Evolutionary conservation across 2,113 vertebrate species (phyloP), one percentile per base, ranked within the genome.

Genomic region (Bostrychus sinensis): DNA sequence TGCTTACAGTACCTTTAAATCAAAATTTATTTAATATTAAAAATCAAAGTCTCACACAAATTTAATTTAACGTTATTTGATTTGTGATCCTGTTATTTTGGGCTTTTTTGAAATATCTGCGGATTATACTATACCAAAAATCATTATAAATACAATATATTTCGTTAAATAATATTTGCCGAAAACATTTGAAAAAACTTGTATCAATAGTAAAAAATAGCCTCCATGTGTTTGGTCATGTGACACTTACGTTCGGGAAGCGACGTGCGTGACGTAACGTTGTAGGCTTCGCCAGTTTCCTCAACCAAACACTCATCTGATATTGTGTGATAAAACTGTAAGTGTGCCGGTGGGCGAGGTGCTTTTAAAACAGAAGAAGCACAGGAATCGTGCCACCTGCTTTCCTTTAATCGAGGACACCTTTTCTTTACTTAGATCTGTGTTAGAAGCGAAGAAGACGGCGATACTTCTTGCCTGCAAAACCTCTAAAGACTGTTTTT

Each of bases 191-290:
- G n/a, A n/a, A n/a, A 41, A 41, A 17, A 8, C 4, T 4, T 19
- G n/a, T 19, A 9, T 17, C n/a, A n/a, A n/a, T n/a, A n/a, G n/a
- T n/a, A n/a, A 78, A 85, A 85, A 86, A 83, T 66, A 80, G 46
- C 56, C 46, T 23, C 75, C 86, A 81, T 89, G 86, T 89, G 91
- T 85, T 86, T 82, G 79, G 70, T 90, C 91, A 91, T 11, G 78
- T 92, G 89, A 89, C 78, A 54, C 68, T 30, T 83, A 81, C 86
- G 88, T 77, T 36, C 50, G 3, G 56, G 65, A 2, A 45, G 1
- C 55, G 74, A 82, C 71, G 66, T 72, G 53, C 55, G 63, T 87
- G 87, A 86, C 88, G 89, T 89, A 64, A 63, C 58, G 54, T 20
- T 30, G 78, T 74, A 62, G 78, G 77, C 79, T 85, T 75, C 56